These are phyloP conservation scores for Anorthoa munda DNA, from an alignment of 2,888 invertebrate species.

Conservation along the genomic window DNA sequence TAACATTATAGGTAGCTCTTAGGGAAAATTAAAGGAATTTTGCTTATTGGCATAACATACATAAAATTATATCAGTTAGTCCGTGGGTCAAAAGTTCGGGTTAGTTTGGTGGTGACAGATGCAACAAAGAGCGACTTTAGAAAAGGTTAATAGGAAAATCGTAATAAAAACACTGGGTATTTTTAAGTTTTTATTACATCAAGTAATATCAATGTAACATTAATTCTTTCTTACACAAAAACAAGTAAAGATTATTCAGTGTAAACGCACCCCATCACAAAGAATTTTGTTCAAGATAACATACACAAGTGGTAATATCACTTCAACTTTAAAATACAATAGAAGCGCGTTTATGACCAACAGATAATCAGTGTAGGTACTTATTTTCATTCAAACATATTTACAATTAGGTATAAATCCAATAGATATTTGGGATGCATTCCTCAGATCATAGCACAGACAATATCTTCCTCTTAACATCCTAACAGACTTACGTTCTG, in stretches of 20 bases:
- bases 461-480: constrained; percentile 31
- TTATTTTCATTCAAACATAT: constrained; percentile 41
- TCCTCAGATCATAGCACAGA: constrained; percentile 60
- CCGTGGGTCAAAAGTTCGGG: neutral
- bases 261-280: constrained; percentile 47
- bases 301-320: constrained; percentile 40
- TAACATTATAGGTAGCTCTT: no score
- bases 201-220: constrained; percentile 84
- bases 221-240: constrained; percentile 74
- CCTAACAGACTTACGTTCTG: constrained; percentile 46
- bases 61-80: neutral
- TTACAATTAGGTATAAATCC: constrained; percentile 38
- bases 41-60: no score
- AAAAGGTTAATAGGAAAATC: neutral
- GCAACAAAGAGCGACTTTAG: neutral
- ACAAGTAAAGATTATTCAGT: constrained; percentile 57
- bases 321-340: constrained; percentile 35
- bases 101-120: neutral
- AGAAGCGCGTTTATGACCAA: constrained; percentile 47
- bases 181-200: constrained; percentile 81
- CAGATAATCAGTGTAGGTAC: constrained; percentile 36
- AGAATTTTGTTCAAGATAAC: constrained; percentile 55
- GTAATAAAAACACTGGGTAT: constrained; percentile 55
- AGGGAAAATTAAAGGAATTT: no score
- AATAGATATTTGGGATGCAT: constrained; percentile 45